Evolutionary conservation across 2,888 invertebrate genomes (phyloP).

Genomic region (Ornithoptera priamus): DNA sequence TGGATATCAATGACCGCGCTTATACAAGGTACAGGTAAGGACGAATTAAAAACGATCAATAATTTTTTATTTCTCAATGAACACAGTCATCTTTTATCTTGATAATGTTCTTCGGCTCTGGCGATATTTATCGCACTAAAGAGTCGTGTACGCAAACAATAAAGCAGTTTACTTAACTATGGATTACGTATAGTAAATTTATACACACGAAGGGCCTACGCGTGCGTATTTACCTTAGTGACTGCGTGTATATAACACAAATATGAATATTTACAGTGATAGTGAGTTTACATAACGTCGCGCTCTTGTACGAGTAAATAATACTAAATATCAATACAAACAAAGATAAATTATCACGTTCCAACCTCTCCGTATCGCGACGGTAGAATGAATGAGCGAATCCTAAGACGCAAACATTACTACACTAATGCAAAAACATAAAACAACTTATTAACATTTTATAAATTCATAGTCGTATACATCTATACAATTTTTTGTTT

Average conservation of each 20-base stretch:
- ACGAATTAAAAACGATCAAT: neutral
- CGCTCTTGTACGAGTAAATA: neutral
- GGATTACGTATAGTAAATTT: neutral
- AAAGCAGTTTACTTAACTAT: neutral
- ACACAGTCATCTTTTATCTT: neutral
- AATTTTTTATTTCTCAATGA: neutral
- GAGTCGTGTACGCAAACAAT: neutral
- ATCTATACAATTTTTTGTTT: no score
- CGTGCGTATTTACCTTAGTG: neutral
- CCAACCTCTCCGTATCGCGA: neutral
- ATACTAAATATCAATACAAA: neutral
- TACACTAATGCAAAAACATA: no score
- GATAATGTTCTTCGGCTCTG: neutral
- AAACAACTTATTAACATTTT: no score
- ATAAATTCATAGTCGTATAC: no score
- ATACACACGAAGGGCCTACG: neutral
- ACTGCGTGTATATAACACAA: neutral
- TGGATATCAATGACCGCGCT: conserved; percentile 6
- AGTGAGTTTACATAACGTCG: neutral
- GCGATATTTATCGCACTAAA: neutral
- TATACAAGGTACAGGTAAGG: neutral
- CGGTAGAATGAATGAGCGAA: neutral
- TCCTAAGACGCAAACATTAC: neutral
- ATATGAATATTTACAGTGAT: neutral
- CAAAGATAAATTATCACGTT: neutral